Evolutionary conservation across 1,140 invertebrate species (phyloP), one percentile per base, ranked within the genome.

Genomic region (Octopus sinensis): DNA sequence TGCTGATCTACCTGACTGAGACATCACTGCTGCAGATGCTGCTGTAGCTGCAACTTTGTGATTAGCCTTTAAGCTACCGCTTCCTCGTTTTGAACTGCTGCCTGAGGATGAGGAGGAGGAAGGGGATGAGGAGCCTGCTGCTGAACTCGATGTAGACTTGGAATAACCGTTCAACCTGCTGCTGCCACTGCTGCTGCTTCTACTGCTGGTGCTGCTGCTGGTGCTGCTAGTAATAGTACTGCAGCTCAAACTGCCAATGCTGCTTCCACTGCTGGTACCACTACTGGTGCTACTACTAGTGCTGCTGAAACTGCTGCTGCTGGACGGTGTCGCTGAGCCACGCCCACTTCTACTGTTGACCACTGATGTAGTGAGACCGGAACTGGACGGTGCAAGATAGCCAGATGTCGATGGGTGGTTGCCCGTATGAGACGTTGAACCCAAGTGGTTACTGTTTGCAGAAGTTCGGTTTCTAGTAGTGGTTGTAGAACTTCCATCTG

Each of bases 351-450:
- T 73, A 13, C 68, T 17, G 13, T 6, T 73, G 68, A 23, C 17
- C 17, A 73, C 30, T 73, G 68, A 73, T 13, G 68, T n/a, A 23
- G 68, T n/a, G 17, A 23, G 30, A 13, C 68, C 68, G 17, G 68
- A 73, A 73, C 7, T 73, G 68, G 68, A 73, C 68, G 68, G 68
- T 23, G 68, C 68, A 13, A n/a, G 68, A 73, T 73, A 73, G 68
- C 68, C 68, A 73, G 68, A 73, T n/a, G 68, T 73, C 30, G 68
- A 73, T 13, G 68, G 68, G 68, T 23, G 17, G 30, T 73, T 73
- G 30, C 30, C 30, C 30, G 30, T 3, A 2, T 43, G 30, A 43
- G 30, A 43, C 30, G 30, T 3, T 43, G 30, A 43, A 43, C 30
- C 30, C 13, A 23, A 73, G 68, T 73, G 17, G 68, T 23, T 73